These are phyloP conservation scores for Herpetotheres cachinnans DNA, from an alignment of 2,113 vertebrate genomes.

Conservation along the genomic window DNA sequence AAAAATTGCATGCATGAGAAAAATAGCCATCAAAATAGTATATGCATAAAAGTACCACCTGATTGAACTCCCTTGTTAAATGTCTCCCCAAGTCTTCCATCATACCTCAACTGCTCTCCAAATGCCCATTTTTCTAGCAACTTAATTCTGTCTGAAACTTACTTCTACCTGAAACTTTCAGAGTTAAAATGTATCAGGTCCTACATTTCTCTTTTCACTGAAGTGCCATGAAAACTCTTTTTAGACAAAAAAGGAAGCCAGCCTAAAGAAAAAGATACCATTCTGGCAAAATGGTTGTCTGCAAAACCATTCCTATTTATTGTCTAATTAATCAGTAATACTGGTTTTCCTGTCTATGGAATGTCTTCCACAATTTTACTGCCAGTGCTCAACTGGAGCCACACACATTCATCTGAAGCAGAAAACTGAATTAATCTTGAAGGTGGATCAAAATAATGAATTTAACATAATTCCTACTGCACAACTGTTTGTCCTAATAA, in stretches of 20 bases:
- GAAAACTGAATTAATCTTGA: background rate
- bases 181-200: background rate
- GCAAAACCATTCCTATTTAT: background rate
- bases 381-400: background rate
- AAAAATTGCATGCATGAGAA: background rate
- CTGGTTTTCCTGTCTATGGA: background rate
- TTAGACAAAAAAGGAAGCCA: background rate
- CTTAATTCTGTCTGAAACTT: background rate
- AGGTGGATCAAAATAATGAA: background rate
- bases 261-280: background rate
- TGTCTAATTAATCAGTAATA: background rate
- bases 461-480: background rate
- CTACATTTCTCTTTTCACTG: background rate
- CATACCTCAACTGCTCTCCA: background rate
- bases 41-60: background rate
- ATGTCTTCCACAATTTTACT: background rate
- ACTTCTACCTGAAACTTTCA: background rate
- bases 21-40: background rate
- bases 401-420: background rate
- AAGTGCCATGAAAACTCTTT: background rate
- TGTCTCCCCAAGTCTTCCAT: background rate
- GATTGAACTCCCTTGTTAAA: background rate
- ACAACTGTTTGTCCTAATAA: background rate
- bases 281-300: background rate
- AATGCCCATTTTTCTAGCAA: accelerated